Conservation (phyloP, 1,140 invertebrate species). For the Drosophila obscura region DNA sequence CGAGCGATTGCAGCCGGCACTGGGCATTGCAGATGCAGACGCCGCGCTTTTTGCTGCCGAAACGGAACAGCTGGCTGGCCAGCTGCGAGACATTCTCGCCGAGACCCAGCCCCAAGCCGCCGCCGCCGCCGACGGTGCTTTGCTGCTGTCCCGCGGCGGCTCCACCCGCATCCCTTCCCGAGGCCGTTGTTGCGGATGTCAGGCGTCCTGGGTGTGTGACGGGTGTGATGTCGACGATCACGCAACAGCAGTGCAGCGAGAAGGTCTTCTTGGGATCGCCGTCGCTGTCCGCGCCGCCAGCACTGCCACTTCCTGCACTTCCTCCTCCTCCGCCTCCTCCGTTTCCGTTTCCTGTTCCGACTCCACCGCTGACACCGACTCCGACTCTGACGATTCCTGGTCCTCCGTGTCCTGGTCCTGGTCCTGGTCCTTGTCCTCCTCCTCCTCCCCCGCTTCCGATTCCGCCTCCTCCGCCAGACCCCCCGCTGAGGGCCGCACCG, state of each 20-base stretch:
- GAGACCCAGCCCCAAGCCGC: constrained; percentile 80
- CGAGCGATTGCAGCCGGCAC: constrained; percentile 73
- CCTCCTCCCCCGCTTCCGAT: constrained; percentile 1
- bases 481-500: constrained; percentile 32
- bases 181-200: constrained; percentile 84
- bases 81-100: constrained; percentile 79
- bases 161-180: constrained; percentile 80
- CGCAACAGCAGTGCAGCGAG: constrained; percentile 84
- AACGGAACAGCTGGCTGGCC: constrained; percentile 81
- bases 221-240: constrained; percentile 84
- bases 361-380: constrained; percentile 7
- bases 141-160: constrained; percentile 65
- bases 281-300: constrained; percentile 39
- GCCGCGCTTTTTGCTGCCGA: constrained; percentile 78
- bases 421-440: neutral
- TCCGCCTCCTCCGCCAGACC: constrained; percentile 13
- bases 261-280: constrained; percentile 82
- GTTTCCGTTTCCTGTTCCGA: constrained; percentile 16
- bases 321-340: constrained; percentile 1
- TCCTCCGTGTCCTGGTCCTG: neutral
- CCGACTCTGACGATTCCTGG: constrained; percentile 1
- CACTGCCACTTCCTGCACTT: constrained; percentile 27
- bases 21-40: constrained; percentile 83
- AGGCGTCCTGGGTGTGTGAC: constrained; percentile 80
- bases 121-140: constrained; percentile 83